Percentiles rank a stretch among this genome's conserved stretches.
Conservation (phyloP, 2,888 invertebrate species). For the Oxytorus armatus region DNA sequence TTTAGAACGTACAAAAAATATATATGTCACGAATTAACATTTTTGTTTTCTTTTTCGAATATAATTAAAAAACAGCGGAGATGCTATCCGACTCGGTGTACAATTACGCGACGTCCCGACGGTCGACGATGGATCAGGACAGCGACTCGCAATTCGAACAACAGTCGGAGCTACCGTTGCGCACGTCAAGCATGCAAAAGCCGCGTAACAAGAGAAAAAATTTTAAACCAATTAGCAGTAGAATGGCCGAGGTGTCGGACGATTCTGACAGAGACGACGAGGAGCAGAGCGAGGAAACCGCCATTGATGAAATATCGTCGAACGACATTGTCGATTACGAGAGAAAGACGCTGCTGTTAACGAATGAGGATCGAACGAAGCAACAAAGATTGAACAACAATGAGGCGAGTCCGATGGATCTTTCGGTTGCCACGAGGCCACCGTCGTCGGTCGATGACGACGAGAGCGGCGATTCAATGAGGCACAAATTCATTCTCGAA, state of each 20-base stretch:
- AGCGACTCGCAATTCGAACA: constrained; percentile 82
- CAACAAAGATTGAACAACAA: constrained; percentile 81
- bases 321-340: constrained; percentile 77
- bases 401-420: constrained; percentile 82
- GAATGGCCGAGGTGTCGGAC: constrained; percentile 84
- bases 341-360: constrained; percentile 77
- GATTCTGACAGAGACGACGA: constrained; percentile 77
- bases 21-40: no score
- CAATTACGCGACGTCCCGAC: constrained; percentile 83
- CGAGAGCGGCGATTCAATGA: constrained; percentile 82
- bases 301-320: constrained; percentile 72
- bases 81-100: constrained; percentile 84
- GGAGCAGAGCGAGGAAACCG: constrained; percentile 74
- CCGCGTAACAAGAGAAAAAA: constrained; percentile 86
- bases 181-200: constrained; percentile 77
- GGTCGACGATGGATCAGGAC: constrained; percentile 81
- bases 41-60: constrained; percentile 16
- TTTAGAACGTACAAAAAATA: no score
- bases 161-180: constrained; percentile 78
- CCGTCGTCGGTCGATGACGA: constrained; percentile 81
- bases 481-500: constrained; percentile 82
- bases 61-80: constrained; percentile 79
- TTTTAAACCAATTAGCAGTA: constrained; percentile 84
- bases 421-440: constrained; percentile 82
- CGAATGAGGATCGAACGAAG: constrained; percentile 76